A percentile compares a stretch with the other conserved stretches of the same genome.
phyloP scores from a whole-genome alignment of 2,113 vertebrate species.

The Archilochus colubris region DNA sequence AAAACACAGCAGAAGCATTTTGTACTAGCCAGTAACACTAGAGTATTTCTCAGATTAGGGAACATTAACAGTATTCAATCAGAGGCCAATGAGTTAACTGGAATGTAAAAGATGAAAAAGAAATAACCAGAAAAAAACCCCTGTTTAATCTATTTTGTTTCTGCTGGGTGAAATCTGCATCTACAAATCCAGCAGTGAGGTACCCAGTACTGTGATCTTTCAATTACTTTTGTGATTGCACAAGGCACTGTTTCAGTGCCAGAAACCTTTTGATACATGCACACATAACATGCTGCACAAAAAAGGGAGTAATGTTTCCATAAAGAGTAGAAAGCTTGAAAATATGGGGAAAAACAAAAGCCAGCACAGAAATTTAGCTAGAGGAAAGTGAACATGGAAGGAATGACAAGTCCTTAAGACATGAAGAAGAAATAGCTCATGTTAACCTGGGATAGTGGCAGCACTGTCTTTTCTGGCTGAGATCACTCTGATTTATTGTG shows the following conservation, averaged over 20 bases:
- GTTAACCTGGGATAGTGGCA: neutral
- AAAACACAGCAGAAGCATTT: slow-evolving; percentile 51
- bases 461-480: neutral
- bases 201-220: neutral
- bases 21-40: slow-evolving; percentile 6
- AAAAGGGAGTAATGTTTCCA: neutral
- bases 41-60: neutral
- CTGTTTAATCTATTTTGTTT: neutral
- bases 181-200: neutral
- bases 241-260: neutral
- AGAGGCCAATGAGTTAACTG: neutral
- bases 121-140: neutral
- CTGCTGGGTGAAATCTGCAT: neutral
- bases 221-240: neutral
- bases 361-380: neutral
- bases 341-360: neutral
- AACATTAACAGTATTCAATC: neutral
- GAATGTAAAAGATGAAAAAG: neutral
- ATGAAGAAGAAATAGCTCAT: neutral
- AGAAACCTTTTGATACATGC: neutral
- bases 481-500: neutral
- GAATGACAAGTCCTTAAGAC: neutral
- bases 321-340: neutral
- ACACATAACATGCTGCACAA: neutral
- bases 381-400: neutral